phyloP scores from a whole-genome alignment of 2,797 vertebrate genomes.

The Myripristis jacobus region DNA sequence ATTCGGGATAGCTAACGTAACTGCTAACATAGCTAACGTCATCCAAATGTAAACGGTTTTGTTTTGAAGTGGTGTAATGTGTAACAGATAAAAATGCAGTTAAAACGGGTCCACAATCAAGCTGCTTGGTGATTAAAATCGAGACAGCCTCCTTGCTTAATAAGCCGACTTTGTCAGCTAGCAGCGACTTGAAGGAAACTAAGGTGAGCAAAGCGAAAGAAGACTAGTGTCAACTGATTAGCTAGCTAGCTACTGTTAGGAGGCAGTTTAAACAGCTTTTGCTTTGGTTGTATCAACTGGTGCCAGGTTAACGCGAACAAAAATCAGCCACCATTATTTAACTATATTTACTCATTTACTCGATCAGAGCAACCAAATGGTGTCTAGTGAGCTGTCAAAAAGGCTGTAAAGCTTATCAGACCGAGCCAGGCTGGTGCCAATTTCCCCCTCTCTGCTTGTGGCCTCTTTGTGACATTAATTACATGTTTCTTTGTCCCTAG shows the following conservation, averaged over 20 bases:
- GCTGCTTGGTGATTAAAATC: conserved; percentile 21
- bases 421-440: neutral
- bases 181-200: conserved; percentile 31
- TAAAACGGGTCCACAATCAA: neutral
- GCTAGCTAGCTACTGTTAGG: neutral
- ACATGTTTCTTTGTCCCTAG: conserved; percentile 27
- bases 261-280: neutral
- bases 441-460: neutral
- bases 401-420: neutral
- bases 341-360: neutral
- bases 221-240: conserved; percentile 24
- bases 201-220: conserved; percentile 53
- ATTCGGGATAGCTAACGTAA: neutral
- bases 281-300: no score
- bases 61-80: neutral
- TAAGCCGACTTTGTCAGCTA: conserved; percentile 39
- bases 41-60: neutral
- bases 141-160: conserved; percentile 5
- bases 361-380: neutral
- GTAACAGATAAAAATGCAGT: neutral
- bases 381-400: neutral
- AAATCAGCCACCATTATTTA: neutral
- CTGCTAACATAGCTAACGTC: neutral
- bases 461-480: neutral
- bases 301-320: neutral